Base-by-base conservation (phyloP, 2,113 vertebrate genomes). In the Psettodes erumei region DNA sequence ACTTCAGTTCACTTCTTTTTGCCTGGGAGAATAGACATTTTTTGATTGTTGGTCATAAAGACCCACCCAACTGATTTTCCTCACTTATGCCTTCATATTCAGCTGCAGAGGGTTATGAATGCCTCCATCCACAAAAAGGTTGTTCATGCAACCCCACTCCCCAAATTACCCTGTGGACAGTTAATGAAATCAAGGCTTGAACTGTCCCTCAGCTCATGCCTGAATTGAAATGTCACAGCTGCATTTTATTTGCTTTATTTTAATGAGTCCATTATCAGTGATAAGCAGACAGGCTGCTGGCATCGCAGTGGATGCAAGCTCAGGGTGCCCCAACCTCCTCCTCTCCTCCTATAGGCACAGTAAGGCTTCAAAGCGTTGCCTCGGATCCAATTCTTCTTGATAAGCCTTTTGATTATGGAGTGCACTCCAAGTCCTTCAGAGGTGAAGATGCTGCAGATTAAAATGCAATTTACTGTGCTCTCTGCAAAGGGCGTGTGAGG, bases 281-380 rank as follows among this genome's bases (percentile, higher is more conserved):
- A 79, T 78, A 71, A 84, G 45, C 75, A 87, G 81, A 89, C 71
- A 55, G 61, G 64, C 66, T 75, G 51, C 32, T 83, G 71, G 77
- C 72, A 81, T 74, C 30, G 21, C 28, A 65, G 18, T 21, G 55
- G 32, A 67, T 55, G 13, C 28, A 30, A 53, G 40, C 79, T 65
- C 23, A 19, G 53, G 38, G 12, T 45, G 68, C 48, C 63, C 50
- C 69, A 54, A 55, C 45, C 38, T 28, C 40, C 71, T 13, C n/a
- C n/a, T 47, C 71, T 13, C n/a, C n/a, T 47, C 35, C 48, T 50
- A 19, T 18, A n/a, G 48, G 50, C 42, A 32, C 40, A 40, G 54
- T 43, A 33, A 69, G 3, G 30, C 60, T 79, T 70, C 63, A 60
- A 84, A 73, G 70, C 58, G 19, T 2, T 6, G 48, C 33, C 6